Conservation (phyloP, 2,113 vertebrate genomes). For the Dinomys branickii region DNA sequence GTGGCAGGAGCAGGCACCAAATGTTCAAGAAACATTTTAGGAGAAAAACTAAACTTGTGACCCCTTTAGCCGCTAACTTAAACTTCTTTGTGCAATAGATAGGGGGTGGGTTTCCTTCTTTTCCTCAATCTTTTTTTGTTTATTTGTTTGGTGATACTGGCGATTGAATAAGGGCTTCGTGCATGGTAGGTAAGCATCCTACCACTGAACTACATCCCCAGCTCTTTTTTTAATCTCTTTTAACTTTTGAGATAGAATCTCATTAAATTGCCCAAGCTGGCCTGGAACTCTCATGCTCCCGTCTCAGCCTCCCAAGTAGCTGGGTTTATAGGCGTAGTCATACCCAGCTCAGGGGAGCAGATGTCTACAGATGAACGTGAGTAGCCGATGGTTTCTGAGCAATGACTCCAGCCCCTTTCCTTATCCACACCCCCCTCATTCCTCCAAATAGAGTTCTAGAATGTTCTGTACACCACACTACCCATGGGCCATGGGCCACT, state of each 20-base stretch:
- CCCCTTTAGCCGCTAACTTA: slow-evolving; percentile 62
- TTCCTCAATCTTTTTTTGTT: background rate
- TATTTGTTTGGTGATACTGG: background rate
- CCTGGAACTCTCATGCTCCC: background rate
- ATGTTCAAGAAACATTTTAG: slow-evolving; percentile 76
- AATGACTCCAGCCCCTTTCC: background rate
- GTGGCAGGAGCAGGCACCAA: slow-evolving; percentile 73
- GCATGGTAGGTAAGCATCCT: background rate
- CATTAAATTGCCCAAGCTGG: background rate
- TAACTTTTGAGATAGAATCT: background rate
- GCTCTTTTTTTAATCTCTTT: background rate
- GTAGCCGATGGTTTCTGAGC: background rate
- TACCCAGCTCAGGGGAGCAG: background rate
- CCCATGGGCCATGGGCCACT: background rate
- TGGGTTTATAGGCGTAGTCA: background rate
- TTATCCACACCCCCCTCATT: background rate
- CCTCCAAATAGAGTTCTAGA: slow-evolving; percentile 30
- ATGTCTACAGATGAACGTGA: slow-evolving; percentile 12
- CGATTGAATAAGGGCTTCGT: background rate
- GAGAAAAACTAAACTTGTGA: slow-evolving; percentile 63
- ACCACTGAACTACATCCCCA: background rate
- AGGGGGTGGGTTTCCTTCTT: background rate
- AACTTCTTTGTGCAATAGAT: slow-evolving; percentile 43
- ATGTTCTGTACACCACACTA: background rate
- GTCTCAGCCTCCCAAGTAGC: background rate